A percentile compares a stretch with the other conserved stretches of the same genome.
Evolutionary conservation across 1,140 invertebrate species (phyloP).

Genomic region (Magallana ariakensis): DNA sequence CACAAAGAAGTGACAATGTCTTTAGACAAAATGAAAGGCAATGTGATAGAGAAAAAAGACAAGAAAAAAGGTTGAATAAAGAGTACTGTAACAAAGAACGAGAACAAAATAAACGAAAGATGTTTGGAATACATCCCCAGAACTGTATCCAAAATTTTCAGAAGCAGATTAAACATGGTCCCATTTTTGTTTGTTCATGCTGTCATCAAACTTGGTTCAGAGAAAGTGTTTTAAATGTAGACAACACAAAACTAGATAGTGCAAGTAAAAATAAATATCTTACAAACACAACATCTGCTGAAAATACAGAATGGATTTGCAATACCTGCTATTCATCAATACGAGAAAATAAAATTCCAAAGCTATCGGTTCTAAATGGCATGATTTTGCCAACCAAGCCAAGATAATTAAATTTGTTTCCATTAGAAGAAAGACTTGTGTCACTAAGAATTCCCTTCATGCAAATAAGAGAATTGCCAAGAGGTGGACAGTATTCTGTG

Average conservation of each 20-base stretch:
- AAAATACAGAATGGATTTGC: constrained; percentile 44
- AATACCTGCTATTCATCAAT: constrained; percentile 18
- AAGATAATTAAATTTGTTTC: constrained; percentile 25
- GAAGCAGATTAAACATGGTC: constrained; percentile 21
- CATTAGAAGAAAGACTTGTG: constrained; percentile 47
- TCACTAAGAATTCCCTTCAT: constrained; percentile 46
- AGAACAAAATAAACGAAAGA: not conserved
- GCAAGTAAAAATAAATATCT: not conserved
- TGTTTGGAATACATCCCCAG: not conserved
- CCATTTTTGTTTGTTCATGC: constrained; percentile 40
- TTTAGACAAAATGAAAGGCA: constrained; percentile 20
- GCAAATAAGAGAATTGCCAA: constrained; percentile 41
- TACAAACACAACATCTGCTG: constrained; percentile 31
- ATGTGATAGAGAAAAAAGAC: not conserved
- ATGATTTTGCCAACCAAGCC: constrained; percentile 39
- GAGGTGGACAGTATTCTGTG: constrained; percentile 27
- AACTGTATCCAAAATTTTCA: constrained; percentile 43
- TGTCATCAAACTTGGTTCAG: constrained; percentile 47
- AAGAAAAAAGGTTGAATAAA: not conserved
- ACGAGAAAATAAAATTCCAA: constrained; percentile 34
- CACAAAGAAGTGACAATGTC: no score
- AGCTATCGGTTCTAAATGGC: constrained; percentile 34
- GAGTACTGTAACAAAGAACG: constrained; percentile 21
- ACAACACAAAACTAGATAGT: not conserved
- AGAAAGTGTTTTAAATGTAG: not conserved